Conservation (phyloP, 2,797 vertebrate genomes). For the Pogoniulus pusillus region DNA sequence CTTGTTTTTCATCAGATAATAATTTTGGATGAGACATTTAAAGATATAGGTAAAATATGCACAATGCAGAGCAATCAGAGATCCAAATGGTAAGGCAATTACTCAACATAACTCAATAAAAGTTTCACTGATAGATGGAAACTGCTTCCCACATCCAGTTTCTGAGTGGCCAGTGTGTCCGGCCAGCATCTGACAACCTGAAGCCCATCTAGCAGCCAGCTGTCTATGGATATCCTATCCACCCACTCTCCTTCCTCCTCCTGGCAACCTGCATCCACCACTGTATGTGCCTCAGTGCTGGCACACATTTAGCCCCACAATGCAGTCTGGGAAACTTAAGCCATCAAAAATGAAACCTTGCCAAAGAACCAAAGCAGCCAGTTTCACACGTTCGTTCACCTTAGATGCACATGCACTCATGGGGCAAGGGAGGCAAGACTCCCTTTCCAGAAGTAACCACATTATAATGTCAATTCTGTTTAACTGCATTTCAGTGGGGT, state of each 20-base stretch:
- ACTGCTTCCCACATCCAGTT: neutral
- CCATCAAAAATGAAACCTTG: neutral
- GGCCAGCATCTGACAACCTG: neutral
- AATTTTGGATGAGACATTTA: neutral
- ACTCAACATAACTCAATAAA: neutral
- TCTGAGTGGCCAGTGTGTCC: neutral
- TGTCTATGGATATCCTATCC: neutral
- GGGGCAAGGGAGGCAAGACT: neutral
- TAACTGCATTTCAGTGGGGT: neutral
- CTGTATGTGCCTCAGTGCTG: neutral
- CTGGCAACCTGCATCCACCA: neutral
- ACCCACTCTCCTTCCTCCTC: neutral
- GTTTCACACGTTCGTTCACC: neutral
- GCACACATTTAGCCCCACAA: neutral
- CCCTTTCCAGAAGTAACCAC: neutral
- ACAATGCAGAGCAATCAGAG: neutral
- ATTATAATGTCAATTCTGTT: neutral
- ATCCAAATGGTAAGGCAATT: neutral
- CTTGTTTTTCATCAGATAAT: neutral
- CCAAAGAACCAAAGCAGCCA: neutral
- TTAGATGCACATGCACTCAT: neutral
- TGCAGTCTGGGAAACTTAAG: neutral
- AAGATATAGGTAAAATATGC: neutral
- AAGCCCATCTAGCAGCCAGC: neutral
- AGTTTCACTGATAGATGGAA: neutral